phyloP scores from a whole-genome alignment of 1,140 invertebrate species.

The Lepidurus apus region DNA sequence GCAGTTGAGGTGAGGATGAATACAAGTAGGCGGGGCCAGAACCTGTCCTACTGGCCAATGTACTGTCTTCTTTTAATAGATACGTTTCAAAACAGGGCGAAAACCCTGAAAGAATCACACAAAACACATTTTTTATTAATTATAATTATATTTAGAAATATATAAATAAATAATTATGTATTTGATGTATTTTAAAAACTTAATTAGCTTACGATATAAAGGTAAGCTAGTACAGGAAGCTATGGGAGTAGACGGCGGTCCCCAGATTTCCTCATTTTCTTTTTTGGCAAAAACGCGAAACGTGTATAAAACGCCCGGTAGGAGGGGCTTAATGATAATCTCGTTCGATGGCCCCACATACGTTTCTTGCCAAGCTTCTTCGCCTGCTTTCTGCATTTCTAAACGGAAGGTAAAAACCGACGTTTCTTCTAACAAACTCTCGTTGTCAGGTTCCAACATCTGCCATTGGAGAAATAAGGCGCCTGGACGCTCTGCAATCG shows the following conservation, averaged over 20 bases:
- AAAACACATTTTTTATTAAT: background rate
- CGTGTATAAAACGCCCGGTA: background rate
- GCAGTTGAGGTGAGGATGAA: constrained; percentile 37
- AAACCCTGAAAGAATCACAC: background rate
- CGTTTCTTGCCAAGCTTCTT: background rate
- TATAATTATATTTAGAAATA: background rate
- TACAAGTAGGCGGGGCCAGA: constrained; percentile 35
- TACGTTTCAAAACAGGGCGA: background rate
- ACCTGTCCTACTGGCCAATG: background rate
- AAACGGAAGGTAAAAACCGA: background rate
- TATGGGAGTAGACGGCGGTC: background rate
- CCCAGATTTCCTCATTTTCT: background rate
- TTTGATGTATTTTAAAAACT: background rate
- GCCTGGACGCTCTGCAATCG: background rate
- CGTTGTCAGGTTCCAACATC: background rate
- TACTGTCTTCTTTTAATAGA: background rate
- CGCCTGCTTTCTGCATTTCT: background rate
- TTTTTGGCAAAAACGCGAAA: background rate
- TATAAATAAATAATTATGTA: background rate
- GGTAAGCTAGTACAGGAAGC: background rate
- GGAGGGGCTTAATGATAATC: background rate
- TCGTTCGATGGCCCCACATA: background rate
- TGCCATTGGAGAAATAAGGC: background rate
- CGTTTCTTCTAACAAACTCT: background rate
- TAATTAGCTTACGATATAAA: background rate